These are phyloP conservation scores for Tympanuchus pallidicinctus DNA, from an alignment of 2,113 vertebrate species.

Conservation along the genomic window DNA sequence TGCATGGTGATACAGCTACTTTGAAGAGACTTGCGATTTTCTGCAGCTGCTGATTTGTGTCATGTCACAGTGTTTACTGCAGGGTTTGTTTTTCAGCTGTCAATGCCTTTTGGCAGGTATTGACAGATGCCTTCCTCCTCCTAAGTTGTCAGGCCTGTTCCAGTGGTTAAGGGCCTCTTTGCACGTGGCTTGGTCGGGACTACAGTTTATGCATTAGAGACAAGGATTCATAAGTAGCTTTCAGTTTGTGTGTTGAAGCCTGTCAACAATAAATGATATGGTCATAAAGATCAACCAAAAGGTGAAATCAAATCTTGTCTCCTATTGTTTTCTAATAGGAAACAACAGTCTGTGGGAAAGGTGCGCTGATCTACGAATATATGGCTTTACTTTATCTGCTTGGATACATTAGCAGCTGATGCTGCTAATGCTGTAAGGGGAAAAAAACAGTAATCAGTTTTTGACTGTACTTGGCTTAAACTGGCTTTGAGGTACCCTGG, in stretches of 20 bases:
- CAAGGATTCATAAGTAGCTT: background rate
- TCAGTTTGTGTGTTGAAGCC: background rate
- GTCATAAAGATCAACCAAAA: background rate
- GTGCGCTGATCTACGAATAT: background rate
- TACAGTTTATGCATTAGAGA: background rate
- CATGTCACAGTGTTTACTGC: background rate
- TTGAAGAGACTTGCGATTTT: fast-evolving
- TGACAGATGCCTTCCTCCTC: background rate
- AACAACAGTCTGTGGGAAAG: background rate
- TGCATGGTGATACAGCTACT: fast-evolving
- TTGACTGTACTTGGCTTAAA: background rate
- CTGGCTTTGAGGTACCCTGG: background rate
- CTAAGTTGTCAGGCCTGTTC: background rate
- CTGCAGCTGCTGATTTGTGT: background rate
- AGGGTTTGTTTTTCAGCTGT: background rate
- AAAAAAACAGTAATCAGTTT: background rate
- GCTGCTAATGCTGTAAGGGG: background rate
- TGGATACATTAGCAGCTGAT: background rate
- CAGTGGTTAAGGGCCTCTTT: background rate
- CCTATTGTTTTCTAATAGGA: background rate
- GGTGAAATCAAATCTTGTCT: background rate
- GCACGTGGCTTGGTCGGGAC: background rate
- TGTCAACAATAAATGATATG: background rate
- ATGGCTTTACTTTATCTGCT: background rate
- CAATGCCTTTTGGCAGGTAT: conserved; percentile 2